Evolutionary conservation across 2,888 invertebrate genomes (phyloP), one percentile per base, ranked within the genome.

Genomic region (Apoda limacodes): DNA sequence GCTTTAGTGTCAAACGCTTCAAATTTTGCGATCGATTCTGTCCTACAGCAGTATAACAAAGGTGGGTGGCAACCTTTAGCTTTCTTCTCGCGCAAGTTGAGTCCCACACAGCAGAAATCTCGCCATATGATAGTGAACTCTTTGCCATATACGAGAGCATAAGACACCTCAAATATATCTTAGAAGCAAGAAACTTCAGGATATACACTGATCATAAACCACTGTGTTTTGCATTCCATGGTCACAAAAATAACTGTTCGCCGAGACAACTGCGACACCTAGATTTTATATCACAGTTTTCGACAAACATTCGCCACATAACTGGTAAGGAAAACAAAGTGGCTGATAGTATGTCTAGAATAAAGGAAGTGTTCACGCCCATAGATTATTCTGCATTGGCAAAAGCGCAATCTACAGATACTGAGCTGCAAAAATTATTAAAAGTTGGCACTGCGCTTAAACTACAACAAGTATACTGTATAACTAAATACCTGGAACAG

Each of bases 151-250:
- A 45, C 24, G 34, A 43, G 29, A 30, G 28, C 10, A 42, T 45
- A 6, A 42, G 46, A 7, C 42, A 48, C 26, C 47, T 47, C 15
- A 34, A 43, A 2, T 33, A 50, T 13, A 32, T 48, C 5, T 7
- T 46, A 1, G 45, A 43, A 12, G 35, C 22, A 1, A 36, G 37
- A 9, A 39, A 41, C n/a, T 20, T 25, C 0, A 40, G 33, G 0
- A 43, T 42, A 2, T 45, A 30, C n/a, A 45, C 44, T 0, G 43
- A 44, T 10, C 46, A 46, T 9, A 46, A 47, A 22, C 46, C 44
- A 0, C 10, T 43, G 3, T 2, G 37, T 1, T 44, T 33, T 14
- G 47, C 44, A 6, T 49, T 45, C 22, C 9, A 4, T 35, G 40
- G 5, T 23, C 27, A 6, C 36, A 36, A 1, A 42, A 47, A 11